Conservation (phyloP, 1,140 invertebrate species). For the Eumaeus atala region DNA sequence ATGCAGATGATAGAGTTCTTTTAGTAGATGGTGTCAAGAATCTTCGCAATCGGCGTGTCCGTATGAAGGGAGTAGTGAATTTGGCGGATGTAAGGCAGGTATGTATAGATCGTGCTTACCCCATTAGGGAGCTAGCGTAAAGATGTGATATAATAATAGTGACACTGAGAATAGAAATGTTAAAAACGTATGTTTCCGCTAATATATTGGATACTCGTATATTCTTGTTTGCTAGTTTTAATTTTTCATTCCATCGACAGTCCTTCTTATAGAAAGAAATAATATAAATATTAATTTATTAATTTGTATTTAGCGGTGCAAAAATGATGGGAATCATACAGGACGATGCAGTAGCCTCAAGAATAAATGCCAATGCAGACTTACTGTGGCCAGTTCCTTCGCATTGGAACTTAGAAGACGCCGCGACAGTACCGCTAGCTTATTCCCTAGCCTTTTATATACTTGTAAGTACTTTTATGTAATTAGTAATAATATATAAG, state of each 20-base stretch:
- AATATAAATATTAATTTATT: too few relatives aligned
- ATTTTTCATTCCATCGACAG: background rate
- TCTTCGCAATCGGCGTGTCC: too few relatives aligned
- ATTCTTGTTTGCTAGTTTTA: background rate
- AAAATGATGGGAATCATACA: conserved; percentile 33
- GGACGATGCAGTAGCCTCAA: background rate
- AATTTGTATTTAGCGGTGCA: conserved; percentile 24
- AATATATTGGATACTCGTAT: background rate
- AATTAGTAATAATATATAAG: conserved; percentile 5
- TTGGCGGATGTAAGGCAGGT: too few relatives aligned
- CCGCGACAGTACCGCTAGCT: conserved; percentile 81
- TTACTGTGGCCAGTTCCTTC: conserved; percentile 82
- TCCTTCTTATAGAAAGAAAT: too few relatives aligned
- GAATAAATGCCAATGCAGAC: conserved; percentile 29
- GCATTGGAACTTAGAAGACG: conserved; percentile 83
- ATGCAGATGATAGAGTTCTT: too few relatives aligned
- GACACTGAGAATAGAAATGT: too few relatives aligned
- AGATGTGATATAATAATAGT: too few relatives aligned
- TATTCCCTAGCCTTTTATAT: conserved; percentile 63
- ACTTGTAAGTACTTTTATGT: conserved; percentile 52
- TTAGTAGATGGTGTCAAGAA: too few relatives aligned
- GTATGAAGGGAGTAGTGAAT: too few relatives aligned
- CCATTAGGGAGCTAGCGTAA: too few relatives aligned
- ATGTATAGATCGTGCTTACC: too few relatives aligned
- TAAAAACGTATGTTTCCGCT: too few relatives aligned